Percentiles rank a stretch among this genome's conserved stretches.
Conservation (phyloP, 2,888 invertebrate genomes). For the Pachymerium ferrugineum region DNA sequence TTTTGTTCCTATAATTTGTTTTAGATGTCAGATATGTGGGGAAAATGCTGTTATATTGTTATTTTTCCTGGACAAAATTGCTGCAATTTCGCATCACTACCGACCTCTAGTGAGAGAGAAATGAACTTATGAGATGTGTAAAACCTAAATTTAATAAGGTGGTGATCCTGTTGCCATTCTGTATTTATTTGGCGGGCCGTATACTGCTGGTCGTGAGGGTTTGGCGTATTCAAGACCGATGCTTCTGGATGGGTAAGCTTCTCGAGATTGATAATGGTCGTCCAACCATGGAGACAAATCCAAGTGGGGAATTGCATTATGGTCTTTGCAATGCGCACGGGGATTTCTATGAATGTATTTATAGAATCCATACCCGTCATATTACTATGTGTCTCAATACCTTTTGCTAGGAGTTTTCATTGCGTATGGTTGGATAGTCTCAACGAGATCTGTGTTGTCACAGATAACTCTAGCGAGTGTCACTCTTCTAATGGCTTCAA, state of each 20-base stretch:
- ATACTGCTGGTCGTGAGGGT: background rate
- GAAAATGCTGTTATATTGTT: too few species aligned
- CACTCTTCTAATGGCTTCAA: constrained; percentile 73
- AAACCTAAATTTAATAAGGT: background rate
- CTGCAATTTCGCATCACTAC: too few species aligned
- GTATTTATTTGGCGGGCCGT: background rate
- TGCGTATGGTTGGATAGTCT: constrained; percentile 64
- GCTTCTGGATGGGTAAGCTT: background rate
- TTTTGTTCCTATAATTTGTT: too few species aligned
- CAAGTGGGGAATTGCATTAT: background rate
- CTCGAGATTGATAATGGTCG: background rate
- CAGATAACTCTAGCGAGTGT: constrained; percentile 77
- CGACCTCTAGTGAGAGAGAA: background rate
- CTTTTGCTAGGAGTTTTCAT: constrained; percentile 26
- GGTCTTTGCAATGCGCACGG: constrained; percentile 28
- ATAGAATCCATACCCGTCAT: background rate
- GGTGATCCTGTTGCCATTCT: background rate
- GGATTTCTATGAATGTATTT: background rate
- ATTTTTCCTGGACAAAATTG: background rate
- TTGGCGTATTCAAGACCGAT: background rate
- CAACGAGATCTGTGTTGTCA: constrained; percentile 86
- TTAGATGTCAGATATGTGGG: too few species aligned
- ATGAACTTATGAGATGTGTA: background rate
- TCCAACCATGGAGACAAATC: constrained; percentile 28
- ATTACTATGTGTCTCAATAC: background rate